These are phyloP conservation scores for Telmatherina bonti DNA, from an alignment of 2,797 vertebrate species.

Conservation along the genomic window DNA sequence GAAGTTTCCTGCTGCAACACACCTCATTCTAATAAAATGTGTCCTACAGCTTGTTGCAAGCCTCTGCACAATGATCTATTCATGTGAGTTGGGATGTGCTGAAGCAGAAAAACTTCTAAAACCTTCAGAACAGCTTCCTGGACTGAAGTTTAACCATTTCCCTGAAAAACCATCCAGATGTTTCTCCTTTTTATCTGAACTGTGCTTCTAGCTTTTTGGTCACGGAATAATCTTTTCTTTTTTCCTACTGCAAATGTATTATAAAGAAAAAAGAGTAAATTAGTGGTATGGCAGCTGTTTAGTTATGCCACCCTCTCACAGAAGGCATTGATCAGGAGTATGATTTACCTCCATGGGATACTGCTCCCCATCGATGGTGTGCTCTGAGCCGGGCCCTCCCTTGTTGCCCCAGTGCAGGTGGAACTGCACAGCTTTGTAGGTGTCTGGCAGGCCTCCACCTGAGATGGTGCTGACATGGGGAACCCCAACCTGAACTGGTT, in stretches of 20 bases:
- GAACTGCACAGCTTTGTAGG: conserved; percentile 88
- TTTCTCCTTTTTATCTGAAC: no score
- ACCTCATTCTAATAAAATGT: no score
- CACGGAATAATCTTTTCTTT: no score
- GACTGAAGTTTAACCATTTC: background rate
- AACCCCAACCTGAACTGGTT: conserved; percentile 84
- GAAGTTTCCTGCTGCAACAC: no score
- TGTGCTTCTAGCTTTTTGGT: no score
- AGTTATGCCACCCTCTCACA: background rate
- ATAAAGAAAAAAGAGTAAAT: background rate
- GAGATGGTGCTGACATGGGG: conserved; percentile 56
- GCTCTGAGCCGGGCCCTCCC: conserved; percentile 87
- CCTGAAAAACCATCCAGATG: background rate
- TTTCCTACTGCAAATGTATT: background rate
- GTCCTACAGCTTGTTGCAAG: background rate
- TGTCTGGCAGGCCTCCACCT: conserved; percentile 76
- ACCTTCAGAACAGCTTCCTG: no score
- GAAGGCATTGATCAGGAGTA: no score
- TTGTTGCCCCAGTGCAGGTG: conserved; percentile 91
- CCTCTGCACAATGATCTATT: background rate
- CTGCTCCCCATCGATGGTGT: conserved; percentile 89
- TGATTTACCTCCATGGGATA: conserved; percentile 91
- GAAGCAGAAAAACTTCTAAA: background rate
- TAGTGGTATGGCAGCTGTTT: background rate
- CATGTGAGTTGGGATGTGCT: background rate